Conservation (phyloP, 2,888 invertebrate genomes). For the Drosophila nigritarsus region DNA sequence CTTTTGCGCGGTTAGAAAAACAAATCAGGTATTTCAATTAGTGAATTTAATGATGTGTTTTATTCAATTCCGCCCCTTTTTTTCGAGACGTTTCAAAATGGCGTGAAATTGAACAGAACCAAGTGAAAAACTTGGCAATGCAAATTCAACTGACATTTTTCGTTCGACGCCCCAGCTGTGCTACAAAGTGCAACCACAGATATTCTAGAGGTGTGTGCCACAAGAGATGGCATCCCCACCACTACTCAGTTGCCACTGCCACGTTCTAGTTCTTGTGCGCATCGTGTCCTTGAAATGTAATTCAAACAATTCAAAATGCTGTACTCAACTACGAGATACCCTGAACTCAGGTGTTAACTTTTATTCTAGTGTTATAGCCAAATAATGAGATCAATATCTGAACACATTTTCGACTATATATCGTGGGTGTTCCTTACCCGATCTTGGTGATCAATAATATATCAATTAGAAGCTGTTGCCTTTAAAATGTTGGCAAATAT, state of each 20-base stretch:
- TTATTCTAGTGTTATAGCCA: background rate
- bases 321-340: background rate
- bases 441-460: background rate
- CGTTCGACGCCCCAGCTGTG: constrained; percentile 24
- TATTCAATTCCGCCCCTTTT: background rate
- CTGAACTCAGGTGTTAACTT: background rate
- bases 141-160: constrained; percentile 33
- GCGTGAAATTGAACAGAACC: constrained; percentile 15
- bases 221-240: background rate
- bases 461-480: background rate
- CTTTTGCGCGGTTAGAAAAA: constrained; percentile 71
- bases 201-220: constrained; percentile 6
- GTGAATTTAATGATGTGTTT: constrained; percentile 45
- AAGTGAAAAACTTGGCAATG: constrained; percentile 51
- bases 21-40: constrained; percentile 58
- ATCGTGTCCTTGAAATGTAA: constrained; percentile 51
- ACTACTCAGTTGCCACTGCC: background rate
- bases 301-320: constrained; percentile 8
- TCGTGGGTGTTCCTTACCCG: background rate
- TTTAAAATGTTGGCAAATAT: background rate
- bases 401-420: background rate
- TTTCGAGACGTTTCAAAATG: constrained; percentile 23
- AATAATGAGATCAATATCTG: background rate
- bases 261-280: constrained; percentile 26
- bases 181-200: constrained; percentile 27